Evolutionary conservation across 2,797 vertebrate species (phyloP).

Genomic region (Mycteria americana): DNA sequence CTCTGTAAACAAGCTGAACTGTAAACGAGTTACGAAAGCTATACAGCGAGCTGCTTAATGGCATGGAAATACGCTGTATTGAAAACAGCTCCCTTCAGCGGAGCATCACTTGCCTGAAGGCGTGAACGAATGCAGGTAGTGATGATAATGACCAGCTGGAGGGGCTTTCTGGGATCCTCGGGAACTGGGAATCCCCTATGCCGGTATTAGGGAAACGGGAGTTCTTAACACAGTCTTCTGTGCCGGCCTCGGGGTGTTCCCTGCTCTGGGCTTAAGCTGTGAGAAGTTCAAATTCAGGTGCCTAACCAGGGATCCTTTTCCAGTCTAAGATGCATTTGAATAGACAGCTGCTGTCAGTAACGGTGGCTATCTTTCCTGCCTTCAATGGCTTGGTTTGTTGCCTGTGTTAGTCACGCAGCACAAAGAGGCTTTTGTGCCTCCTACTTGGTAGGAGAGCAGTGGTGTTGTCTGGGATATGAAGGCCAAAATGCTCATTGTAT

Average conservation of each 20-base stretch:
- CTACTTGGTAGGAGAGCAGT: not conserved
- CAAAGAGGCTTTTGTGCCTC: conserved; percentile 48
- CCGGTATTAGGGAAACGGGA: not conserved
- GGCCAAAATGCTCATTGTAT: not conserved
- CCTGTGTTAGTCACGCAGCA: not conserved
- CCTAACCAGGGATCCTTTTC: not conserved
- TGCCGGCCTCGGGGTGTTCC: not conserved
- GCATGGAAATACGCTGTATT: not conserved
- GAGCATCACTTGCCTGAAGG: not conserved
- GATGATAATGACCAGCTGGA: not conserved
- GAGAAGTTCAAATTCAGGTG: not conserved
- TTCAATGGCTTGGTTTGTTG: not conserved
- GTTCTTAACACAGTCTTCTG: not conserved
- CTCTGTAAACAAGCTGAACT: not conserved
- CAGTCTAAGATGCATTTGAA: not conserved
- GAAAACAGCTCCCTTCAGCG: not conserved
- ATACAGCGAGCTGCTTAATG: not conserved
- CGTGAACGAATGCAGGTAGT: not conserved
- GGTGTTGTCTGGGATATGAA: not conserved
- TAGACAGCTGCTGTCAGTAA: not conserved
- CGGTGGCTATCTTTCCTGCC: not conserved
- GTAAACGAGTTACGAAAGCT: not conserved
- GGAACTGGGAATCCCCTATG: not conserved
- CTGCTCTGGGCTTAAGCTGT: not conserved
- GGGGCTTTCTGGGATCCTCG: not conserved